A percentile compares a stretch with the other conserved stretches of the same genome.
phyloP scores from a whole-genome alignment of 2,113 vertebrate species.

The Chamaea fasciata region DNA sequence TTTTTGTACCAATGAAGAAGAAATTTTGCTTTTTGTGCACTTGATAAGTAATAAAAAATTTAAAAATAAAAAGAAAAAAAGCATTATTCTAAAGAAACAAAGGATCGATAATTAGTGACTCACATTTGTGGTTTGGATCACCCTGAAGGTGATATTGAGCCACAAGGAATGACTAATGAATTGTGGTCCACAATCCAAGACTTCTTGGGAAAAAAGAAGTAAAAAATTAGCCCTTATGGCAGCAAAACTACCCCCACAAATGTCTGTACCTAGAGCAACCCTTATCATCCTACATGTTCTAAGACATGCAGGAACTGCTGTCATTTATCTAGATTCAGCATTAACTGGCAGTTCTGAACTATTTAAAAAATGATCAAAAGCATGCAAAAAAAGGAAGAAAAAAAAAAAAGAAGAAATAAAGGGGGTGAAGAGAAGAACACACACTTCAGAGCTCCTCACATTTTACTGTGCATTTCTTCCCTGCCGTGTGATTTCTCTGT shows the following conservation, averaged over 20 bases:
- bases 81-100: neutral
- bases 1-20: neutral
- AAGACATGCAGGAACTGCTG: neutral
- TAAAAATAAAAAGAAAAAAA: neutral
- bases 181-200: neutral
- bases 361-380: slow-evolving; percentile 1
- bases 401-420: neutral
- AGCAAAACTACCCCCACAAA: neutral
- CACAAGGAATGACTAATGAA: neutral
- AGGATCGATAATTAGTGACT: neutral
- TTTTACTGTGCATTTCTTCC: slow-evolving; percentile 6
- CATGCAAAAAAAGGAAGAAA: neutral
- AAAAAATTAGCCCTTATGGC: neutral
- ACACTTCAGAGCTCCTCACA: neutral
- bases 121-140: neutral
- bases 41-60: neutral
- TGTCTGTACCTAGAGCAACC: neutral
- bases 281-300: neutral
- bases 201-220: neutral
- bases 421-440: neutral
- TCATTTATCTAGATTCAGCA: neutral
- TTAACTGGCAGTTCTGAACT: neutral
- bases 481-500: slow-evolving; percentile 13
- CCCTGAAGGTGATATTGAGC: neutral
- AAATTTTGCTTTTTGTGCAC: neutral